Base-by-base conservation (phyloP, 92 coral and sea anemone species). In the Porites divaricata region DNA sequence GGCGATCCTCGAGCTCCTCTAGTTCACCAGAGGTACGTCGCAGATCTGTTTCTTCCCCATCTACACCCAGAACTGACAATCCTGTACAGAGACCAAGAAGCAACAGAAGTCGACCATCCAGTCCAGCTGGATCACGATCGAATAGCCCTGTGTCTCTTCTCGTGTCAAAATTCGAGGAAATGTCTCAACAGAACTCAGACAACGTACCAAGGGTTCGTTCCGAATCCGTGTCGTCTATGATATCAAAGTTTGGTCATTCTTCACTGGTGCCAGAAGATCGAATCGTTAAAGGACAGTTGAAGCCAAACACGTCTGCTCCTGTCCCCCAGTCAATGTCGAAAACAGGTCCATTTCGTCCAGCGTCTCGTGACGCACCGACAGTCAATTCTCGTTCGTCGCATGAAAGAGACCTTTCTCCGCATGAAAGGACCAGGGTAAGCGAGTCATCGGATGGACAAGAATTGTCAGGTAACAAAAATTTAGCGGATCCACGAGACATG, bases 211-310 rank as follows among this genome's bases (percentile, higher is more conserved):
- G 86, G 8, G 88, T 17, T 52, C 83, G 86, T 59, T 79, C 91
- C n/a, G 83, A 81, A 28, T 85, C 94, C 9, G 98, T 94, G 28
- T 84, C 98, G 9, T 87, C 93, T 50, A 88, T 94, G 86, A 72
- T 94, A 56, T 83, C 91, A 62, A 94, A 83, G 71, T 92, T 94
- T 63, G 98, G 95, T 21, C 87, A 92, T 9, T 92, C 92, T 23
- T 89, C 95, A 10, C 80, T 94, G 72, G 72, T 94, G 68, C 81
- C 91, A 35, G 98, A 90, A 49, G 98, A 94, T 11, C 89, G 95
- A 48, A 73, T 94, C 1, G 83, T 87, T 26, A 94, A 90, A 85
- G 80, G 86, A 19, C 95, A 94, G 10, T 88, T 92, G 14, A 90
- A 90, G 75, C 88, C 91, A 21, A 87, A 75, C 23, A 26, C 8